phyloP scores from a whole-genome alignment of 2,888 invertebrate species.

The Leptinotarsa juncta region DNA sequence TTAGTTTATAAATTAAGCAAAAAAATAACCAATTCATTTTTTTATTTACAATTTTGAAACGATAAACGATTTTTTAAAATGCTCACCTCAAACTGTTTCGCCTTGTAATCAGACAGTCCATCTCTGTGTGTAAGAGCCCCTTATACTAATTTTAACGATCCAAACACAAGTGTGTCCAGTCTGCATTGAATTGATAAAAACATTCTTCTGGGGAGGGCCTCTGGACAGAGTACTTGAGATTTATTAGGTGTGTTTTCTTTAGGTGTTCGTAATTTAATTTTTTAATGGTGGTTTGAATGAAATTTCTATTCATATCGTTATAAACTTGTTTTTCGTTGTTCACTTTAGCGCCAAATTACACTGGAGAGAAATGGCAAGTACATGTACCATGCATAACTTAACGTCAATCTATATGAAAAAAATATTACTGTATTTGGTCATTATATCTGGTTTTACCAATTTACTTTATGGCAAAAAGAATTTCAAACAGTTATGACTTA shows the following conservation, averaged over 20 bases:
- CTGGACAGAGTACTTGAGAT: conserved; percentile 18
- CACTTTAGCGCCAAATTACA: conserved; percentile 15
- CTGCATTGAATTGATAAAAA: conserved; percentile 21
- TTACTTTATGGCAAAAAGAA: too few relatives aligned
- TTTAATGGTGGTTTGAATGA: conserved; percentile 22
- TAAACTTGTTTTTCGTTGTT: conserved; percentile 9
- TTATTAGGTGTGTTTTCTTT: conserved; percentile 27
- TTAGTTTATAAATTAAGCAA: too few relatives aligned
- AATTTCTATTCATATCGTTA: conserved; percentile 18
- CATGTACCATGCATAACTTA: too few relatives aligned
- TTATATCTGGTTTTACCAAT: too few relatives aligned
- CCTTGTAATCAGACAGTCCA: background rate
- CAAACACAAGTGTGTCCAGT: conserved; percentile 34
- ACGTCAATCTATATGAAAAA: too few relatives aligned
- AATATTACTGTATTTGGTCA: too few relatives aligned
- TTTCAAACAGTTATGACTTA: too few relatives aligned
- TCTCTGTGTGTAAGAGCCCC: conserved; percentile 17
- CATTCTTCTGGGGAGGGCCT: conserved; percentile 12
- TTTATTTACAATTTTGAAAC: too few relatives aligned
- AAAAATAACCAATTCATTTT: too few relatives aligned
- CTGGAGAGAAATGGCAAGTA: background rate
- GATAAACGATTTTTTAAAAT: background rate
- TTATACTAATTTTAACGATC: conserved; percentile 42
- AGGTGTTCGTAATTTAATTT: conserved; percentile 19
- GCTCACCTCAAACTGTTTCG: background rate